Evolutionary conservation across 2,888 invertebrate species (phyloP).

Genomic region (Leptopilina myrica): DNA sequence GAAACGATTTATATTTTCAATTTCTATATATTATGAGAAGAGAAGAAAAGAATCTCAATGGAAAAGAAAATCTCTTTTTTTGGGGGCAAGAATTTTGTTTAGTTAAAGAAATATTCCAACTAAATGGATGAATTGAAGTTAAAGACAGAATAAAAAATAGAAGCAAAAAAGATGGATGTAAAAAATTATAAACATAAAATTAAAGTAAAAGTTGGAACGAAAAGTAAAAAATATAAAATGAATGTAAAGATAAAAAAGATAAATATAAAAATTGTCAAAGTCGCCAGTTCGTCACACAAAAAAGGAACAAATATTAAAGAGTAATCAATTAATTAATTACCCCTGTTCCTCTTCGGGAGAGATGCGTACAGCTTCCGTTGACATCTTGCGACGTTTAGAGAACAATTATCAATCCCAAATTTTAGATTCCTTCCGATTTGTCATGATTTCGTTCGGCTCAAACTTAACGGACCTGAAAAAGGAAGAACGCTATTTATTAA

Average conservation of each 20-base stretch:
- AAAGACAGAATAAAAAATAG: too few relatives aligned
- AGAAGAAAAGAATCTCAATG: background rate
- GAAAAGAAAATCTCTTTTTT: background rate
- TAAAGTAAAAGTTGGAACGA: too few relatives aligned
- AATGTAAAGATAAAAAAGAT: too few relatives aligned
- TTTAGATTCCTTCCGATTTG: constrained; percentile 19
- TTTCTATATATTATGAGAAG: too few relatives aligned
- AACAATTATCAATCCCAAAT: constrained; percentile 25
- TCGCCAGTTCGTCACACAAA: background rate
- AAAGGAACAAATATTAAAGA: background rate
- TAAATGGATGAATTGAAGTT: too few relatives aligned
- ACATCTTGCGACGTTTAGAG: constrained; percentile 61
- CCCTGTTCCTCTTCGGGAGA: constrained; percentile 64
- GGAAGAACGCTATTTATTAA: constrained; percentile 1
- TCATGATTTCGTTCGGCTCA: constrained; percentile 6
- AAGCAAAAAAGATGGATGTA: too few relatives aligned
- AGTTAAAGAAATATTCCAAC: too few relatives aligned
- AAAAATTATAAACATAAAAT: too few relatives aligned
- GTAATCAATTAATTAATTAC: constrained; percentile 55
- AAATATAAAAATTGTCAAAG: background rate
- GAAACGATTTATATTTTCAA: background rate
- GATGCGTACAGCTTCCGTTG: constrained; percentile 67
- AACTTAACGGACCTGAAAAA: background rate
- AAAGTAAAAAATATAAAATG: too few relatives aligned
- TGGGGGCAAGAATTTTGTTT: background rate